Base-by-base conservation (phyloP, 1,140 invertebrate genomes). In the Drosophila novamexicana region DNA sequence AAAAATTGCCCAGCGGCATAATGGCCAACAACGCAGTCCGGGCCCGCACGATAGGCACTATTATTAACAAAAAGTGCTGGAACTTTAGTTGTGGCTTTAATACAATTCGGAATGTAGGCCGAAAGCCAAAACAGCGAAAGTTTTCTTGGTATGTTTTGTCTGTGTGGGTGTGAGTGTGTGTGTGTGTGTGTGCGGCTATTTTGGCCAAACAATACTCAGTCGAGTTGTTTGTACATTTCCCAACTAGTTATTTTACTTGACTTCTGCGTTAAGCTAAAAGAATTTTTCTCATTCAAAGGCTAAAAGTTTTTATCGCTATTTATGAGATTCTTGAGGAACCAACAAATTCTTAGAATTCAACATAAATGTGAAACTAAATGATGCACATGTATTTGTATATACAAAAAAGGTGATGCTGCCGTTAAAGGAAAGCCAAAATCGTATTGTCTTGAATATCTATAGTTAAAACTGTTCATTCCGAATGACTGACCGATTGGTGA, bases 1-100 rank as follows among this genome's bases (percentile, higher is more conserved):
- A 66, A 72, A 72, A 67, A 74, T 68, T 73, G 62, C 63, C 75
- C 50, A 49, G 69, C 69, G 63, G 58, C 58, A 79, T 81, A 77
- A 81, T 81, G 68, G 58, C 40, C 64, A 53, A 54, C 40, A 29
- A 5, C 22, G 4, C 22, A 29, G 22, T 22, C 16, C n/a, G 57
- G 39, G 6, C 18, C 40, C 56, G 34, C 37, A 18, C 22, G 47
- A 32, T n/a, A 9, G 14, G 2, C 34, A 14, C 29, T 9, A 36
- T 32, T 57, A 44, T 44, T 32, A 44, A 56, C 22, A 10, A 49
- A 49, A 49, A 50, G 53, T 40, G 40, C 53, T 42, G 29, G 22
- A 59, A 59, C 54, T 57, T 57, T 57, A 44, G 22, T 22, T 44
- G 9, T 37, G 52, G 32, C 62, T 64, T 53, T 63, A 50, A 64